These are phyloP conservation scores for Actenoides hombroni DNA, from an alignment of 2,113 vertebrate genomes.

Conservation along the genomic window DNA sequence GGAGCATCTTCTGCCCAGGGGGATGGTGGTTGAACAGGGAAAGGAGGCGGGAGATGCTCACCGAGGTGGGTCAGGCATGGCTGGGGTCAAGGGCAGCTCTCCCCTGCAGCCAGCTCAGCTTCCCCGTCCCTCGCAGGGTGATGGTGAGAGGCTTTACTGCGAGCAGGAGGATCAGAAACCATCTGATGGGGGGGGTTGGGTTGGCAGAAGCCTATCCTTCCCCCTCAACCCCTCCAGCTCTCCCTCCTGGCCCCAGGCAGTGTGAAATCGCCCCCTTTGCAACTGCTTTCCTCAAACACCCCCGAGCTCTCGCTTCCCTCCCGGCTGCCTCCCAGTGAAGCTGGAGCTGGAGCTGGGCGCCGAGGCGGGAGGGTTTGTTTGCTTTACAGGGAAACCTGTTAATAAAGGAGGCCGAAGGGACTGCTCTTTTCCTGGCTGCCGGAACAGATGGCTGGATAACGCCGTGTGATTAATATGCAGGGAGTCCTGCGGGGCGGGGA, in stretches of 20 bases:
- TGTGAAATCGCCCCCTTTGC: neutral
- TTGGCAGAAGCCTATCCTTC: neutral
- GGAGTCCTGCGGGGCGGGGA: neutral
- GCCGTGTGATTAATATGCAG: conserved; percentile 16
- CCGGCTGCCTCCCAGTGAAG: neutral
- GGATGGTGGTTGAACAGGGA: accelerated
- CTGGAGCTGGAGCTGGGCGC: neutral
- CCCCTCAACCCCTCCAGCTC: neutral
- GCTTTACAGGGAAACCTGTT: conserved; percentile 48
- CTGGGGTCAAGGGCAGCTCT: accelerated
- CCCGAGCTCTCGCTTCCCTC: neutral
- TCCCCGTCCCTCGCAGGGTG: accelerated
- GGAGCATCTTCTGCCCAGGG: neutral
- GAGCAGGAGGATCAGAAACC: neutral
- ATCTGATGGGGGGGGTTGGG: accelerated
- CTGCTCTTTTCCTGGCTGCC: conserved; percentile 29
- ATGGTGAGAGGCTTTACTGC: accelerated
- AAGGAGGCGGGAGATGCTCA: neutral
- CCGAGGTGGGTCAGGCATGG: accelerated
- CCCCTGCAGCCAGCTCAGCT: neutral
- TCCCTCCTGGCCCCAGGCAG: neutral
- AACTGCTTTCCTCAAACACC: neutral
- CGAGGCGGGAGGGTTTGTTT: conserved; percentile 20
- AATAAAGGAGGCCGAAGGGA: conserved; percentile 40
- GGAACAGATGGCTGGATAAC: conserved; percentile 56